Evolutionary conservation across 2,113 vertebrate species (phyloP).

Genomic region (Hippocampus guttulatus): DNA sequence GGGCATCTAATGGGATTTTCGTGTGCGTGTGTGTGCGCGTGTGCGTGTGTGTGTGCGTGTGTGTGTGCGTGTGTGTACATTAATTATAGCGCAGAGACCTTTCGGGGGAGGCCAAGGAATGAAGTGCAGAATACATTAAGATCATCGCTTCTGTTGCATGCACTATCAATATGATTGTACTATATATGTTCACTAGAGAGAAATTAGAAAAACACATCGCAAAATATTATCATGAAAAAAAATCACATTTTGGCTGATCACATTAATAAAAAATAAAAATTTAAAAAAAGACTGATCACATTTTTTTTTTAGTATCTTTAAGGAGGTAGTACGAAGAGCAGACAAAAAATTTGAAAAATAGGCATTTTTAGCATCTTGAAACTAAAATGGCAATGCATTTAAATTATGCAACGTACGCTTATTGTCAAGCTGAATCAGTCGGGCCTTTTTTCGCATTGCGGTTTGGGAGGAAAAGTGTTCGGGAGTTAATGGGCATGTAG

Average conservation of each 20-base stretch:
- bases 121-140: slow-evolving; percentile 10
- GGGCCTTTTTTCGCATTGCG: neutral
- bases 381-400: neutral
- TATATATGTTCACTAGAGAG: neutral
- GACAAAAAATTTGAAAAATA: neutral
- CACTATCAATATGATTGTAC: neutral
- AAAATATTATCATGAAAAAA: neutral
- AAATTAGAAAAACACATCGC: neutral
- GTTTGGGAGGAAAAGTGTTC: neutral
- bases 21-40: slow-evolving; percentile 30
- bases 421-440: neutral
- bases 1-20: slow-evolving; percentile 34
- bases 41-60: slow-evolving; percentile 37
- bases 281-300: too few species aligned
- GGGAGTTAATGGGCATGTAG: neutral
- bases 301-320: neutral
- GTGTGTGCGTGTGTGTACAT: slow-evolving; percentile 34
- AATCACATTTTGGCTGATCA: neutral
- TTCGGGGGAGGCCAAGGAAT: slow-evolving; percentile 10
- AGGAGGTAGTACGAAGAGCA: neutral
- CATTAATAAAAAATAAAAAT: neutral
- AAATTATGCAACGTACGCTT: neutral
- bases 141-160: neutral
- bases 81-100: slow-evolving; percentile 54
- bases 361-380: neutral